A percentile compares a stretch with the other conserved stretches of the same genome.
These are phyloP conservation scores for Nothocercus nigrocapillus DNA, from an alignment of 2,113 vertebrate genomes.

Conservation along the genomic window DNA sequence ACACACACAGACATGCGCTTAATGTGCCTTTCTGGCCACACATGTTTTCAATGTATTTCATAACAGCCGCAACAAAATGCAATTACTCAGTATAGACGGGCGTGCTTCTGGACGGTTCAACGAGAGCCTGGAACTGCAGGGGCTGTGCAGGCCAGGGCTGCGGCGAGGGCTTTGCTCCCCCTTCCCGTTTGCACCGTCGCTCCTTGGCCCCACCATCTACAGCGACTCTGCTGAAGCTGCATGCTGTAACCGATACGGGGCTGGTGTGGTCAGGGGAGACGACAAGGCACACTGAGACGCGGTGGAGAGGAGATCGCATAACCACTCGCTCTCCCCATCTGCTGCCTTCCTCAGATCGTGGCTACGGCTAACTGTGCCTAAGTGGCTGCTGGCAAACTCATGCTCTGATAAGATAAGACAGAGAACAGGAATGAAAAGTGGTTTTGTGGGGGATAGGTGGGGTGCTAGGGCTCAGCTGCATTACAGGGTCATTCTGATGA, in stretches of 20 bases:
- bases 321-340: neutral
- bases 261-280: accelerated
- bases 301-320: accelerated
- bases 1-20: neutral
- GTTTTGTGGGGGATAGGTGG: neutral
- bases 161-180: neutral
- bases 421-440: neutral
- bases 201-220: neutral
- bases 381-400: accelerated
- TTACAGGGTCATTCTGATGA: neutral
- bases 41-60: constrained; percentile 37
- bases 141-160: neutral
- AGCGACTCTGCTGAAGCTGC: neutral
- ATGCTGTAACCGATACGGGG: accelerated
- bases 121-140: neutral
- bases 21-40: neutral
- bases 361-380: neutral
- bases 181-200: accelerated
- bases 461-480: neutral
- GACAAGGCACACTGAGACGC: neutral
- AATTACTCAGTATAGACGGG: neutral
- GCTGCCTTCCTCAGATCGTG: accelerated
- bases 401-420: accelerated
- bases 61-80: constrained; percentile 8
- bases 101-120: neutral